phyloP scores from a whole-genome alignment of 2,888 invertebrate species.

The Hirudinaria manillensis region DNA sequence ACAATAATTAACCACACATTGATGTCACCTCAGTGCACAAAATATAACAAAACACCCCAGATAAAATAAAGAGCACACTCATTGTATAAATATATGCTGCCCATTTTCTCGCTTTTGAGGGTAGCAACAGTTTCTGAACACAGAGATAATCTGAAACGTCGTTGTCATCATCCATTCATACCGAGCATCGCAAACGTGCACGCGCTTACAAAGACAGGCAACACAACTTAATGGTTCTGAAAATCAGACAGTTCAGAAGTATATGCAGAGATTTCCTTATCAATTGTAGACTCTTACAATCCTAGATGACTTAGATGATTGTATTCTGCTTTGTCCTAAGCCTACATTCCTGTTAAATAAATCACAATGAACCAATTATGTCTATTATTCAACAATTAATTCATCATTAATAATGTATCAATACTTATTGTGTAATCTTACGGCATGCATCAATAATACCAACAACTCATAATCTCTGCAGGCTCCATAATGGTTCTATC shows the following conservation, averaged over 20 bases:
- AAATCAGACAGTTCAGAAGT: conserved; percentile 1
- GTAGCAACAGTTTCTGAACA: background rate
- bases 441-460: too few species aligned
- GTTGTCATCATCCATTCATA: background rate
- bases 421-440: too few species aligned
- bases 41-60: too few species aligned
- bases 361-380: background rate
- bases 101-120: conserved; percentile 2
- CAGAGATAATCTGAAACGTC: background rate
- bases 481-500: background rate
- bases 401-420: too few species aligned
- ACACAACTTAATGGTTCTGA: conserved; percentile 11
- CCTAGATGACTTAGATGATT: conserved; percentile 18
- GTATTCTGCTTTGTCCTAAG: background rate
- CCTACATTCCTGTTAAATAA: conserved; percentile 12
- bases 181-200: background rate
- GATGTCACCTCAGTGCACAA: too few species aligned
- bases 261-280: conserved; percentile 8
- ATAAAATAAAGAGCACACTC: too few species aligned
- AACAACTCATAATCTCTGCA: background rate
- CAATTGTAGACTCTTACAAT: conserved; percentile 2
- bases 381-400: too few species aligned
- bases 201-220: background rate
- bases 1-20: too few species aligned
- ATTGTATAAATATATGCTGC: conserved; percentile 3